phyloP scores from a whole-genome alignment of 2,113 vertebrate species.

The Emberiza fucata region DNA sequence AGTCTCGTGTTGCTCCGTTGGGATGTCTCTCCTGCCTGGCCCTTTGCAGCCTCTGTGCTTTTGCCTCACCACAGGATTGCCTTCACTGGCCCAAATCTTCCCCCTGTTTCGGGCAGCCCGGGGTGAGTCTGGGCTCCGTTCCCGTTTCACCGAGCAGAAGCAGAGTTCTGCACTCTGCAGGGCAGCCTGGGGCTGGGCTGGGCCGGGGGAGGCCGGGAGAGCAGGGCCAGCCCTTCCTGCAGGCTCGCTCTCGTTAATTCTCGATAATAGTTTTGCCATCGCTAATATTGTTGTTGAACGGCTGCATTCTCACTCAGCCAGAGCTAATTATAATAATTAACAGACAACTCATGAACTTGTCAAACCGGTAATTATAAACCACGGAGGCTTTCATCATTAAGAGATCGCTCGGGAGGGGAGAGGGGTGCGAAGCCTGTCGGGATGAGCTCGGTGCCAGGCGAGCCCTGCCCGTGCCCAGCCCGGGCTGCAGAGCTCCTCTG shows the following conservation, averaged over 20 bases:
- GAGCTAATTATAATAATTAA: constrained; percentile 85
- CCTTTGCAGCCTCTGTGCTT: neutral
- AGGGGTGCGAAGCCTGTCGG: neutral
- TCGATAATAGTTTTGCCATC: constrained; percentile 54
- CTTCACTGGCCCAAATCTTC: neutral
- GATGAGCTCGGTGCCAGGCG: neutral
- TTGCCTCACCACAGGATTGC: rapidly evolving
- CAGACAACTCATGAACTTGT: constrained; percentile 82
- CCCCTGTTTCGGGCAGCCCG: neutral
- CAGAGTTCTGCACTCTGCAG: neutral
- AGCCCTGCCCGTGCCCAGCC: neutral
- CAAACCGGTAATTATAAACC: constrained; percentile 82
- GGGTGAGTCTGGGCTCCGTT: neutral
- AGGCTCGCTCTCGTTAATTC: constrained; percentile 29
- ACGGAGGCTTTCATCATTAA: constrained; percentile 71
- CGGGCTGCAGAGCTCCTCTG: rapidly evolving
- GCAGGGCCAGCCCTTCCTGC: constrained; percentile 20
- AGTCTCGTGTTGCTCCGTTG: rapidly evolving
- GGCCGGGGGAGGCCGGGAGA: neutral
- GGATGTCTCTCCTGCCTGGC: neutral
- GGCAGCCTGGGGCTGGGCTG: neutral
- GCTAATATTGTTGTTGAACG: constrained; percentile 77
- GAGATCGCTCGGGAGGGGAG: constrained; percentile 48
- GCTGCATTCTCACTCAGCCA: constrained; percentile 64
- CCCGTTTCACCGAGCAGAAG: neutral